Evolutionary conservation across 1,140 invertebrate genomes (phyloP).

Genomic region (Conus ventricosus): DNA sequence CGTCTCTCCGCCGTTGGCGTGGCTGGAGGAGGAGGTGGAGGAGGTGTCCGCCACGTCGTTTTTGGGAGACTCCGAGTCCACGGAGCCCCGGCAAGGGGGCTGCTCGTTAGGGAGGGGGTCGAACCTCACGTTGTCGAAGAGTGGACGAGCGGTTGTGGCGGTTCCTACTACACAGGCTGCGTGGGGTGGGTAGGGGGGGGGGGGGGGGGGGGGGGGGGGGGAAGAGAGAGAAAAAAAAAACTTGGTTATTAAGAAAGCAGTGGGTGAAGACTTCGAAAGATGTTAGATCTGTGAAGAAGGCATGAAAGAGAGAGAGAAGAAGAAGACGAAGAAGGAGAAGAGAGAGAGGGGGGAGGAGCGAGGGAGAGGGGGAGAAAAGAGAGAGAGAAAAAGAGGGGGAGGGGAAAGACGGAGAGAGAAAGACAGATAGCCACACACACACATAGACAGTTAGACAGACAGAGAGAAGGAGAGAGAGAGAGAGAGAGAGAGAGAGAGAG

Average conservation of each 20-base stretch:
- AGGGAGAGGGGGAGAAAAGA: not conserved
- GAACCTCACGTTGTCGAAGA: slow-evolving; percentile 54
- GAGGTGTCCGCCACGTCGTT: not conserved
- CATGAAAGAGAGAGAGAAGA: no score
- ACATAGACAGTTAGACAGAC: no score
- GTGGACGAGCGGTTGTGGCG: slow-evolving; percentile 54
- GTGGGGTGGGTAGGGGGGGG: not conserved
- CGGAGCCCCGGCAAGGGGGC: not conserved
- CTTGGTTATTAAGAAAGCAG: no score
- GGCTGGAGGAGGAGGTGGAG: not conserved
- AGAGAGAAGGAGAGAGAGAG: no score
- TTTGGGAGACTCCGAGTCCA: not conserved
- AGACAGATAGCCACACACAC: no score
- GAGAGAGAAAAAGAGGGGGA: no score
- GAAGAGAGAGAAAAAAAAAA: not conserved
- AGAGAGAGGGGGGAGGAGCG: not conserved
- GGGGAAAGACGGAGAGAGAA: no score
- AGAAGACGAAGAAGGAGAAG: no score
- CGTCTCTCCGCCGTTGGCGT: not conserved
- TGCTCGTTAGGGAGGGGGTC: slow-evolving; percentile 39
- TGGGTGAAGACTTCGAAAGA: no score
- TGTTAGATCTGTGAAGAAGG: not conserved
- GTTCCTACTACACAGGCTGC: slow-evolving; percentile 62
- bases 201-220: no score
- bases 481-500: no score